Evolutionary conservation across 2,888 invertebrate genomes (phyloP).

Genomic region (Melanophora roralis): DNA sequence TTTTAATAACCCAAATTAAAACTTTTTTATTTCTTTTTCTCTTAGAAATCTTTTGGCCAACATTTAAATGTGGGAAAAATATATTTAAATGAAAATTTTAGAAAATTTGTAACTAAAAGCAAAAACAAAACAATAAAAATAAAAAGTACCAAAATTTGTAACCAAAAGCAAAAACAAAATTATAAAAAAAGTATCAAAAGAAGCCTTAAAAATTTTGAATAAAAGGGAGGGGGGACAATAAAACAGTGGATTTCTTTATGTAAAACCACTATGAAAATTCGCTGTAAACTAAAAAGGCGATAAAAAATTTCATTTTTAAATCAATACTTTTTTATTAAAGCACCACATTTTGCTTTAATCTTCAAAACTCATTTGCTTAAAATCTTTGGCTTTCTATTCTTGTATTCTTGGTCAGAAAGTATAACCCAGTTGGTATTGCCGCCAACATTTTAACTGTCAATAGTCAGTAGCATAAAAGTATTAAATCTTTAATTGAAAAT

Average conservation of each 20-base stretch:
- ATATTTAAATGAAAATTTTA: too few relatives aligned
- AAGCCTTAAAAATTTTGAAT: constrained; percentile 63
- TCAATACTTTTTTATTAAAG: constrained; percentile 59
- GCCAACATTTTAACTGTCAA: neutral
- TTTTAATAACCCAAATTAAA: constrained; percentile 64
- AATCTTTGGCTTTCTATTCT: neutral
- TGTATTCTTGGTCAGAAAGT: constrained; percentile 5
- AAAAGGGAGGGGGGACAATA: constrained; percentile 13
- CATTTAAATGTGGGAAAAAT: too few relatives aligned
- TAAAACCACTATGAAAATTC: constrained; percentile 44
- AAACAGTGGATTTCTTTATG: neutral
- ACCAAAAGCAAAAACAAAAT: constrained; percentile 23
- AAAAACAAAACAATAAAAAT: constrained; percentile 10
- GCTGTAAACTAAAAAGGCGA: constrained; percentile 23
- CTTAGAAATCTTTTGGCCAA: constrained; percentile 20
- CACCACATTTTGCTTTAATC: neutral
- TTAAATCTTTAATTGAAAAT: too few relatives aligned
- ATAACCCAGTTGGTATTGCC: neutral
- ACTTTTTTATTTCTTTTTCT: constrained; percentile 2
- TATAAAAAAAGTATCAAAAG: constrained; percentile 26
- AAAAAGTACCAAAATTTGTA: constrained; percentile 24
- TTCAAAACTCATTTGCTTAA: neutral
- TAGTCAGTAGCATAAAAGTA: neutral
- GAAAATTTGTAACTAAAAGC: too few relatives aligned
- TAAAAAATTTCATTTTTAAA: constrained; percentile 61